A percentile compares a stretch with the other conserved stretches of the same genome.
Conservation (phyloP, 2,113 vertebrate species). For the Onychostoma macrolepis region DNA sequence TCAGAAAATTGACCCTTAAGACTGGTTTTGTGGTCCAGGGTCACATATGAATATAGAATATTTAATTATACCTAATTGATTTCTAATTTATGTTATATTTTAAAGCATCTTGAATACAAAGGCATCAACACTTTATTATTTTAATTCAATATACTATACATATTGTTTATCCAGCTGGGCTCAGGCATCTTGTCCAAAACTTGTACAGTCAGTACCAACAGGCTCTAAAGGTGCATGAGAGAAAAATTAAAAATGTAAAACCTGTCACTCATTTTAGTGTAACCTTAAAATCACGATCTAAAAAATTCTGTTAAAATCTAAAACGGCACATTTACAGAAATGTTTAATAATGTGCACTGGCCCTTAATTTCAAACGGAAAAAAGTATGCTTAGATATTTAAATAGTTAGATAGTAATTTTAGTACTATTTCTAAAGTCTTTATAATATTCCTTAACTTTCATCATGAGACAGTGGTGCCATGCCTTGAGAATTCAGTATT, state of each 20-base stretch:
- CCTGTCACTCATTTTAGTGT: background rate
- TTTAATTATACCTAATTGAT: too few relatives aligned
- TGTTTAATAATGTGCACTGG: background rate
- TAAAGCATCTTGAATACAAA: too few relatives aligned
- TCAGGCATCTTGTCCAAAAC: too few relatives aligned
- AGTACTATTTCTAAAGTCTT: background rate
- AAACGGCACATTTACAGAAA: background rate
- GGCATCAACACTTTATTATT: too few relatives aligned
- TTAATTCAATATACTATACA: too few relatives aligned
- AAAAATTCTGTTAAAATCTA: too few relatives aligned
- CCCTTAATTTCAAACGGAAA: background rate
- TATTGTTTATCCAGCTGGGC: too few relatives aligned
- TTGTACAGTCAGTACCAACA: background rate
- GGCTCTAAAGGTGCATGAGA: background rate
- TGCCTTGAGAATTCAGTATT: background rate
- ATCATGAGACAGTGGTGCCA: background rate
- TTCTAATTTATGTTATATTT: too few relatives aligned
- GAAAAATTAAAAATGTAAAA: background rate
- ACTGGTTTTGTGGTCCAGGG: too few relatives aligned
- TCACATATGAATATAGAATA: too few relatives aligned
- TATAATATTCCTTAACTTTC: background rate
- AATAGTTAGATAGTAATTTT: background rate
- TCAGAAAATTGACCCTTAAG: too few relatives aligned
- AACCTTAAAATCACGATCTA: background rate
- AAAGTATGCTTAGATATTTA: background rate